A percentile compares a stretch with the other conserved stretches of the same genome.
These are phyloP conservation scores for Drosophila formosana DNA, from an alignment of 2,888 invertebrate genomes.

Conservation along the genomic window DNA sequence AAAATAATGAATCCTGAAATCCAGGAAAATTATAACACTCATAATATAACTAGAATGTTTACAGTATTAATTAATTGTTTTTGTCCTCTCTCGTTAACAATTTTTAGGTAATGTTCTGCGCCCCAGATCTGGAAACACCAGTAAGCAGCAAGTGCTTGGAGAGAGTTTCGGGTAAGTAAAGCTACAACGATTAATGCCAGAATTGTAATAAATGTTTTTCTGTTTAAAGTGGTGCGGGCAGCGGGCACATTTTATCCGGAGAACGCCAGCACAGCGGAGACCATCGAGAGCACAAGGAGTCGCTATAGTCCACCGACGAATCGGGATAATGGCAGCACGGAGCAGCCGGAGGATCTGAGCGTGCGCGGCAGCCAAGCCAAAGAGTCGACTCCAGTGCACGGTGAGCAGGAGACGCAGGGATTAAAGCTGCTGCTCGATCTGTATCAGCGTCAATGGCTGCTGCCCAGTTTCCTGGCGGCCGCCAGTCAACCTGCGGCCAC, in stretches of 20 bases:
- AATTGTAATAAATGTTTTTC: too few relatives aligned
- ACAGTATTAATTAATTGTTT: too few relatives aligned
- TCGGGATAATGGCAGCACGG: slow-evolving; percentile 21
- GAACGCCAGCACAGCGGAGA: slow-evolving; percentile 61
- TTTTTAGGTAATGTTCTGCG: slow-evolving; percentile 21
- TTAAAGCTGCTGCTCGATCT: slow-evolving; percentile 67
- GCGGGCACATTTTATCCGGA: slow-evolving; percentile 84
- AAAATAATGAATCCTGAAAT: too few relatives aligned
- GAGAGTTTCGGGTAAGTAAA: slow-evolving; percentile 57
- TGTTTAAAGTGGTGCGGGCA: slow-evolving; percentile 82
- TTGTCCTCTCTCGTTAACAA: not conserved
- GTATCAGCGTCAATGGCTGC: slow-evolving; percentile 67
- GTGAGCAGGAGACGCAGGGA: slow-evolving; percentile 28
- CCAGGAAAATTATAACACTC: too few relatives aligned
- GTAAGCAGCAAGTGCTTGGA: slow-evolving; percentile 33
- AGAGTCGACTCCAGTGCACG: not conserved
- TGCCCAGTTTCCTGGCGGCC: slow-evolving; percentile 69
- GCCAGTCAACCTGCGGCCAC: slow-evolving; percentile 55
- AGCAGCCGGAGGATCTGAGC: slow-evolving; percentile 74
- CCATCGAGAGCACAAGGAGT: not conserved
- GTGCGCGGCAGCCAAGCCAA: slow-evolving; percentile 41
- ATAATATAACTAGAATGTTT: too few relatives aligned
- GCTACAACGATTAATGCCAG: not conserved
- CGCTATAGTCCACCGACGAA: not conserved
- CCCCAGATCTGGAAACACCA: slow-evolving; percentile 3